Conservation (phyloP, 2,888 invertebrate species). For the Deilephila porcellus region DNA sequence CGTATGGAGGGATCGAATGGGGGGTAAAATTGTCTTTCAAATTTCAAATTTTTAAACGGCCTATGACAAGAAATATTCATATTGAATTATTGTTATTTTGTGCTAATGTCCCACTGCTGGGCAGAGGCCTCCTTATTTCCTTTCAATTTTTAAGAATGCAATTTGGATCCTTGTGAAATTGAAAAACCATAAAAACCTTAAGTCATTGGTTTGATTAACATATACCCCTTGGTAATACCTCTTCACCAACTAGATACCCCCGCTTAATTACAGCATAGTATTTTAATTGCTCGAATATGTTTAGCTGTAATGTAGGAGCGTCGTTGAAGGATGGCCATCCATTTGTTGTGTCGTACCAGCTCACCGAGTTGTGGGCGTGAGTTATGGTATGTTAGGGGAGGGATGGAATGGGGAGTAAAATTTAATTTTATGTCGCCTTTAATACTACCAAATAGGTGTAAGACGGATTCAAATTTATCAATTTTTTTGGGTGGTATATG, state of each 20-base stretch:
- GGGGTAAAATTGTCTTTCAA: background rate
- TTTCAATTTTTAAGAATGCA: too few relatives aligned
- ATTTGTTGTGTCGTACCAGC: constrained; percentile 53
- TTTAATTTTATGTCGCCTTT: background rate
- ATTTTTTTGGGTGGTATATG: too few relatives aligned
- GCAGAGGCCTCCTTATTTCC: too few relatives aligned
- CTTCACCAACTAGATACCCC: background rate
- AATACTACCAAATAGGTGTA: too few relatives aligned
- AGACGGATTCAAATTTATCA: too few relatives aligned
- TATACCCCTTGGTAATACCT: too few relatives aligned
- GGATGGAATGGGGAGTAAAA: background rate
- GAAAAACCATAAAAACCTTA: too few relatives aligned
- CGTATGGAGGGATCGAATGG: background rate
- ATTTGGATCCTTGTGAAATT: too few relatives aligned
- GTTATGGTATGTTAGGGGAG: constrained; percentile 42
- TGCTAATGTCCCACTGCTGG: background rate
- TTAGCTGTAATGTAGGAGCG: constrained; percentile 30
- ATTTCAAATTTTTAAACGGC: background rate
- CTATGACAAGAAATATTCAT: background rate
- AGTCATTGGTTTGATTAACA: too few relatives aligned
- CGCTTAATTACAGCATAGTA: background rate
- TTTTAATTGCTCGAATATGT: constrained; percentile 5
- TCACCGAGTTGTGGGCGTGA: constrained; percentile 52
- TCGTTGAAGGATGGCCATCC: constrained; percentile 53
- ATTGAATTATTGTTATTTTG: background rate